Percentiles rank a stretch among this genome's conserved stretches.
Conservation (phyloP, 2,888 invertebrate genomes). For the Stictocephala bisonia region DNA sequence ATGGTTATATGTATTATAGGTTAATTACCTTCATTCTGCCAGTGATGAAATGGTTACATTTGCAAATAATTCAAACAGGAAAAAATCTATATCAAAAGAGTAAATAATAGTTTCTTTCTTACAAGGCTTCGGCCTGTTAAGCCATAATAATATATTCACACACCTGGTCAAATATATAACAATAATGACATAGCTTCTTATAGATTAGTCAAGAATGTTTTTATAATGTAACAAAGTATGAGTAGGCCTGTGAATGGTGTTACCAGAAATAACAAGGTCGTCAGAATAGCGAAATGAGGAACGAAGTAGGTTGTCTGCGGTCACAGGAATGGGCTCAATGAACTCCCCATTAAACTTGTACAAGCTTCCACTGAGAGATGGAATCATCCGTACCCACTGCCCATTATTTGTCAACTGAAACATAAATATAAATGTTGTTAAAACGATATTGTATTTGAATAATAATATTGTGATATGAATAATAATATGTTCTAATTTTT, state of each 20-base stretch:
- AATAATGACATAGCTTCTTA: conserved; percentile 7
- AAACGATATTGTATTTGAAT: too few species aligned
- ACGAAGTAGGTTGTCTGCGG: conserved; percentile 86
- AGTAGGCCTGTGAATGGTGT: conserved; percentile 55
- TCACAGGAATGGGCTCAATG: conserved; percentile 85
- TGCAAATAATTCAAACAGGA: too few species aligned
- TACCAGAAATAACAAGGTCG: conserved; percentile 84
- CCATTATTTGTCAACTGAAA: conserved; percentile 82
- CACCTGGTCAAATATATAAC: too few species aligned
- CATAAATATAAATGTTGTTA: too few species aligned
- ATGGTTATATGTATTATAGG: too few species aligned
- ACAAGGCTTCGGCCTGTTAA: too few species aligned
- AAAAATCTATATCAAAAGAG: too few species aligned
- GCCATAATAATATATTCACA: too few species aligned
- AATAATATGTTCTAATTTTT: too few species aligned
- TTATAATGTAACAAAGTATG: conserved; percentile 30
- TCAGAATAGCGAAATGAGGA: conserved; percentile 90
- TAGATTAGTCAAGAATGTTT: neutral
- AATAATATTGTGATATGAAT: conserved; percentile 3
- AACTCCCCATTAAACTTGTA: conserved; percentile 92
- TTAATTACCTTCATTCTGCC: too few species aligned
- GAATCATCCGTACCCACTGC: conserved; percentile 89
- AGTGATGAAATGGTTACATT: too few species aligned
- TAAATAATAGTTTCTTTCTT: too few species aligned
- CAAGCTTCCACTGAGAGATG: conserved; percentile 90